Percentiles rank a stretch among this genome's conserved stretches.
These are phyloP conservation scores for Carterocephalus palaemon DNA, from an alignment of 2,888 invertebrate species.

Conservation along the genomic window DNA sequence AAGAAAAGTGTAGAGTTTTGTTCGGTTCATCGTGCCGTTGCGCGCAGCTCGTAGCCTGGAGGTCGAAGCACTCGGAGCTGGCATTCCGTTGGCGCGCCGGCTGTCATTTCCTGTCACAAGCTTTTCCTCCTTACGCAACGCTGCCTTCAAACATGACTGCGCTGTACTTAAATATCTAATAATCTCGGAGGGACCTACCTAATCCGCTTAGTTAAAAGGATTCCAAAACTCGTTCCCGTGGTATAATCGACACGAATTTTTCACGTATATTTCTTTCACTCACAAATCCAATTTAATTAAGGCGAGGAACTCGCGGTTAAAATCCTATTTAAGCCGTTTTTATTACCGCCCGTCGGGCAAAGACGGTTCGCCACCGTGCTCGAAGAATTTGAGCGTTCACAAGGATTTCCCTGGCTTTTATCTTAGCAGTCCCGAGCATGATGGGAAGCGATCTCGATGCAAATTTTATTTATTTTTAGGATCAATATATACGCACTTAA, in stretches of 20 bases:
- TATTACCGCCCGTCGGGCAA: constrained; percentile 77
- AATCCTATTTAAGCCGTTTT: constrained; percentile 79
- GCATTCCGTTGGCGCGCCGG: constrained; percentile 34
- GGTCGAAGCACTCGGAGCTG: constrained; percentile 26
- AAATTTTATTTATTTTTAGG: constrained; percentile 55
- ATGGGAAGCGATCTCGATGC: constrained; percentile 66
- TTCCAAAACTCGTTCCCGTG: constrained; percentile 66
- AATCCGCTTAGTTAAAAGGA: constrained; percentile 64
- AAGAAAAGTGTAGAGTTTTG: not conserved
- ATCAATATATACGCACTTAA: constrained; percentile 2
- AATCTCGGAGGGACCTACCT: constrained; percentile 51
- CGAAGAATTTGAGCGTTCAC: constrained; percentile 71
- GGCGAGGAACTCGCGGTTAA: constrained; percentile 77
- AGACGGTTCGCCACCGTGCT: constrained; percentile 71
- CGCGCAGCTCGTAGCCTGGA: constrained; percentile 13
- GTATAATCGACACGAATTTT: constrained; percentile 76
- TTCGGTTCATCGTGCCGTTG: no score
- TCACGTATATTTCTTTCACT: constrained; percentile 76
- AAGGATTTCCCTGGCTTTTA: constrained; percentile 71
- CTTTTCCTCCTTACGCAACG: constrained; percentile 40
- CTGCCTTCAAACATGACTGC: constrained; percentile 29
- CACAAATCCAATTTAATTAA: constrained; percentile 79
- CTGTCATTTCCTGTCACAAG: constrained; percentile 62
- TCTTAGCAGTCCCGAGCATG: constrained; percentile 58
- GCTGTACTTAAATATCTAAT: constrained; percentile 32